phyloP scores from a whole-genome alignment of 2,888 invertebrate species.

The Azorinus chamasolen region DNA sequence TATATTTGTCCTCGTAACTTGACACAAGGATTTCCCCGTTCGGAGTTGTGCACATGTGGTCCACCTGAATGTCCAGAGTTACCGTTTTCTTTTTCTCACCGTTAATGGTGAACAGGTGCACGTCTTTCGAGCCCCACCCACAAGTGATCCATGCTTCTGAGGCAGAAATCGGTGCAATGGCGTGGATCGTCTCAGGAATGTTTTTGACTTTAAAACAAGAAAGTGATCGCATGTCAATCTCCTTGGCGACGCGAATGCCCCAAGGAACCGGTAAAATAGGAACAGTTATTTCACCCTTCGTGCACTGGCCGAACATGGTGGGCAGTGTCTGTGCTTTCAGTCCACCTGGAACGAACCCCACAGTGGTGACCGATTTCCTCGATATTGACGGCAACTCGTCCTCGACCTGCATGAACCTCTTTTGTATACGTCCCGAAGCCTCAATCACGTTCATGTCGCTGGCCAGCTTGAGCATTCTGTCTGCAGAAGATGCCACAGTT shows the following conservation, averaged over 20 bases:
- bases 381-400: slow-evolving; percentile 65
- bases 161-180: slow-evolving; percentile 69
- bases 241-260: slow-evolving; percentile 68
- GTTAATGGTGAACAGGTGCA: slow-evolving; percentile 59
- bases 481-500: slow-evolving; percentile 64
- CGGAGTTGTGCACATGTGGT: slow-evolving; percentile 65
- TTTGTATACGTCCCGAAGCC: slow-evolving; percentile 64
- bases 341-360: slow-evolving; percentile 67
- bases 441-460: slow-evolving; percentile 65
- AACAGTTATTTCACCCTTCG: slow-evolving; percentile 65
- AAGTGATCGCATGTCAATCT: slow-evolving; percentile 67
- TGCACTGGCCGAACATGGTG: slow-evolving; percentile 68
- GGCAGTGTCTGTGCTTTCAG: slow-evolving; percentile 57
- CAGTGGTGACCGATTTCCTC: slow-evolving; percentile 53
- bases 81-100: slow-evolving; percentile 64
- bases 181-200: slow-evolving; percentile 66
- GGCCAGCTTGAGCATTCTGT: slow-evolving; percentile 66
- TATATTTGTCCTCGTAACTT: slow-evolving; percentile 72
- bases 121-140: slow-evolving; percentile 72
- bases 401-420: slow-evolving; percentile 67
- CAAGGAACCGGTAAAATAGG: slow-evolving; percentile 68
- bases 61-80: slow-evolving; percentile 68
- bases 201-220: slow-evolving; percentile 59
- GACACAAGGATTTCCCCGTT: slow-evolving; percentile 66
- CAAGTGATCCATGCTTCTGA: slow-evolving; percentile 70